A percentile compares a stretch with the other conserved stretches of the same genome.
phyloP scores from a whole-genome alignment of 2,113 vertebrate genomes.

The Ranitomeya variabilis region DNA sequence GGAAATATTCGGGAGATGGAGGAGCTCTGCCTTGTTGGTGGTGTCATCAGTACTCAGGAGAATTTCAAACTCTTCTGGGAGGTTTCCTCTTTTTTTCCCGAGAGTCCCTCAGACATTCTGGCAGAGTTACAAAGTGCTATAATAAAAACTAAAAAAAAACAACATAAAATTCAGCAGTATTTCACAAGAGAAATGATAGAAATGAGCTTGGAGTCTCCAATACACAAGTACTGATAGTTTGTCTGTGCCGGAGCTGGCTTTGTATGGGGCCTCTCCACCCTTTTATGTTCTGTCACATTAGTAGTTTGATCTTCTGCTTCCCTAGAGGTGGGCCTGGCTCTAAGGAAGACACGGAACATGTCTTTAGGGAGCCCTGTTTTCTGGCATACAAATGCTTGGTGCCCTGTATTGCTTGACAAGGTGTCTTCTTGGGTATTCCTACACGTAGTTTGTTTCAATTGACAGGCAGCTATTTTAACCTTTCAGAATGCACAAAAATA shows the following conservation, averaged over 20 bases:
- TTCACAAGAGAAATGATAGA: background rate
- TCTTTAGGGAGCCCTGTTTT: slow-evolving; percentile 32
- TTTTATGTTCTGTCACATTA: slow-evolving; percentile 48
- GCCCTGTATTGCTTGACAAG: slow-evolving; percentile 25
- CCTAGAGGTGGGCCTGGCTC: slow-evolving; percentile 32
- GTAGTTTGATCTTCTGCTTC: slow-evolving; percentile 37
- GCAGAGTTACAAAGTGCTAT: background rate
- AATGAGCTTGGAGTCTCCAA: slow-evolving; percentile 15
- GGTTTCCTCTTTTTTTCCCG: too few species aligned
- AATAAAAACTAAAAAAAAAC: background rate
- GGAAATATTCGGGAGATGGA: too few species aligned
- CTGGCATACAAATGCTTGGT: slow-evolving; percentile 6
- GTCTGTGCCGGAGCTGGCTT: background rate
- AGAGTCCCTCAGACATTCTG: too few species aligned
- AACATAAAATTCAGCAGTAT: background rate
- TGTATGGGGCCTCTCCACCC: slow-evolving; percentile 33
- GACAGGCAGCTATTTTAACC: background rate
- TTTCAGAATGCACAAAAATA: background rate
- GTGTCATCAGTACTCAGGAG: too few species aligned
- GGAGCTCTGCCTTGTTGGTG: too few species aligned
- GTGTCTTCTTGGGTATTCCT: slow-evolving; percentile 9
- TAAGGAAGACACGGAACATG: slow-evolving; percentile 33
- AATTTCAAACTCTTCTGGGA: too few species aligned
- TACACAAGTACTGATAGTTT: background rate
- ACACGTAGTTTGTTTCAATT: slow-evolving; percentile 25